Evolutionary conservation across 2,113 vertebrate species (phyloP), one percentile per base, ranked within the genome.

Genomic region (Gymnobelideus leadbeateri): DNA sequence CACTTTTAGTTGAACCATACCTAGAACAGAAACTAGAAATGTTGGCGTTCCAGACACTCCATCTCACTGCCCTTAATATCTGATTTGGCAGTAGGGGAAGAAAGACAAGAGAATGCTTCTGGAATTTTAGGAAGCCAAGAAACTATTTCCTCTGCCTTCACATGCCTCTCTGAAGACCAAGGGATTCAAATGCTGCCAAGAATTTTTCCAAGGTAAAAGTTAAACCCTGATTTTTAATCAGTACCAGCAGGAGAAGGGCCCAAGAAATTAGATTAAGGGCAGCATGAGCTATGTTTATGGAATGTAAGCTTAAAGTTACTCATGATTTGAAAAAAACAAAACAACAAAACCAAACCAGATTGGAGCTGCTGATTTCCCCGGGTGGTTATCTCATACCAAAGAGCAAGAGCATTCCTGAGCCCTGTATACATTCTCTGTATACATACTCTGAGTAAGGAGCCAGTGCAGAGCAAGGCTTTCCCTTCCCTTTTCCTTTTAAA

Each of bases 271-370:
- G 26, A 49, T 26, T 37, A 91, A 96, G 1, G 24, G 91, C 52
- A 52, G 21, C 31, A 91, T 37, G 51, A 96, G 61, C 2, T 61
- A 94, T 97, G 47, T 55, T 95, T 89, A 91, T 0, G 31, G 96
- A 95, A 91, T 11, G 37, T 3, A 21, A 89, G 21, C 25, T 51
- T 90, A 51, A 24, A 23, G 51, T 92, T 92, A 51, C 84, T 37
- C 21, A 25, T 46, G 52, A 77, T 77, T 77, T 77, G 14, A 77
- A 77, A 43, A 49, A 77, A 77, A 19, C 37, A 77, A 43, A 43
- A 77, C 6, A 77, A 46, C 0, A 95, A 55, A 47, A 90, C 26
- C 8, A 61, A 23, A 28, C 49, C 52, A 90, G 89, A 55, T 46
- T 90, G 24, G 23, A 8, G 46, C 37, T 28, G 53, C 3, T 55